Evolutionary conservation across 2,113 vertebrate genomes (phyloP), one percentile per base, ranked within the genome.

Genomic region (Pelobates fuscus): DNA sequence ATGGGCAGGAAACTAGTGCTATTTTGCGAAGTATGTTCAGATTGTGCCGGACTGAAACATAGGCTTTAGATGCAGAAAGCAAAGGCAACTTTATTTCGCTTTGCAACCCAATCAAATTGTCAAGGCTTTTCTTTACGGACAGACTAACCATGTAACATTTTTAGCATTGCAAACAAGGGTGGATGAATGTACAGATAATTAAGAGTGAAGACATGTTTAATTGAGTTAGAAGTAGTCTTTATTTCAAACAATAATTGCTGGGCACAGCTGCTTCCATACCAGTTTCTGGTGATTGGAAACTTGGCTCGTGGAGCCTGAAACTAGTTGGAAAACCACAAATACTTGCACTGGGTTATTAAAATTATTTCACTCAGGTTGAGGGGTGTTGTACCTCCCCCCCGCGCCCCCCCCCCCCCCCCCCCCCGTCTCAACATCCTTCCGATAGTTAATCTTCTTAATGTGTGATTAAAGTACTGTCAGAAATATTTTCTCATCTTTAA

Each of bases 271-370:
- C 29, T 37, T 11, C 17, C 25, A 8, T 30, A 21, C 27, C 17
- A 62, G 60, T 62, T 62, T n/a, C 60, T 17, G 29, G 27, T 32
- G 60, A 37, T 30, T 37, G 60, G 60, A 37, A 63, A 63, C 29
- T 63, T 32, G 27, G 29, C n/a, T 20, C 52, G 8, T 55, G n/a
- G 5, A 21, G 52, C 52, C 14, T 18, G 29, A 21, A 15, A 12
- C 60, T 37, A n/a, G 29, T 26, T 20, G 60, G 60, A 41, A 63
- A 63, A 37, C 20, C 5, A 32, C 27, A 32, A 37, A 18, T 37
- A 29, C 30, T 26, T 11, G 10, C 29, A 63, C n/a, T 61, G 27
- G 60, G n/a, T 30, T 63, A 63, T 63, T 63, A 27, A 18, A 61
- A 29, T 20, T 37, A 63, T 37, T n/a, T 17, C 2, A 0, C 29